Evolutionary conservation across 2,113 vertebrate genomes (phyloP).

Genomic region (Empidonax alnorum): DNA sequence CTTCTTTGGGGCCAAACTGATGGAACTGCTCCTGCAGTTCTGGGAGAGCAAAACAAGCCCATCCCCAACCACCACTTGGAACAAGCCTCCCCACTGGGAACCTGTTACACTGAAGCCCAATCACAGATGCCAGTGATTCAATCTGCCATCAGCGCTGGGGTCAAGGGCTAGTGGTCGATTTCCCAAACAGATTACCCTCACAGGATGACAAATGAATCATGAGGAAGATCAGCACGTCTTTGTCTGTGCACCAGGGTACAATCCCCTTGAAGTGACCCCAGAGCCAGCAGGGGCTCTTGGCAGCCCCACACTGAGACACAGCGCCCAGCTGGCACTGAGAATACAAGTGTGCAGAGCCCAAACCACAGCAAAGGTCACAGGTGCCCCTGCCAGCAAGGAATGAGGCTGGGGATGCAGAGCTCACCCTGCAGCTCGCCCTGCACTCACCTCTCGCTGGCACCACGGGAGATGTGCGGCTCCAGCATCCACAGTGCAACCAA

Average conservation of each 20-base stretch:
- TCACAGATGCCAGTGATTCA: not conserved
- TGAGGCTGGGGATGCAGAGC: fast-evolving
- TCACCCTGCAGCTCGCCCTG: not conserved
- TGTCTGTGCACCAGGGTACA: fast-evolving
- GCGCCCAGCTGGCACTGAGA: fast-evolving
- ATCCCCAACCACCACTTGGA: not conserved
- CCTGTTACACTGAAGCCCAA: fast-evolving
- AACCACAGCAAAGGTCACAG: not conserved
- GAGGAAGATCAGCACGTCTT: not conserved
- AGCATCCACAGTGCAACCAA: fast-evolving
- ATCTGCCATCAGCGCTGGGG: not conserved
- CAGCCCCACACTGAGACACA: fast-evolving
- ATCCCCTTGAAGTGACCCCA: not conserved
- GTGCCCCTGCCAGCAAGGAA: fast-evolving
- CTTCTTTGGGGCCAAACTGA: slow-evolving; percentile 31
- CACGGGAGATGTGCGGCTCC: fast-evolving
- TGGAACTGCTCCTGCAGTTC: slow-evolving; percentile 16
- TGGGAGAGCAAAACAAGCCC: slow-evolving; percentile 25
- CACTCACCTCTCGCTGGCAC: fast-evolving
- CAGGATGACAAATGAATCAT: not conserved
- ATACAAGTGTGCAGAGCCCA: fast-evolving
- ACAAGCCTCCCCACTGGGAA: not conserved
- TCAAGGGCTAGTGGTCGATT: not conserved
- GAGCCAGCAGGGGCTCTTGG: fast-evolving
- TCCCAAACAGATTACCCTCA: not conserved